These are phyloP conservation scores for Labeo catla DNA, from an alignment of 2,113 vertebrate species.

Conservation along the genomic window DNA sequence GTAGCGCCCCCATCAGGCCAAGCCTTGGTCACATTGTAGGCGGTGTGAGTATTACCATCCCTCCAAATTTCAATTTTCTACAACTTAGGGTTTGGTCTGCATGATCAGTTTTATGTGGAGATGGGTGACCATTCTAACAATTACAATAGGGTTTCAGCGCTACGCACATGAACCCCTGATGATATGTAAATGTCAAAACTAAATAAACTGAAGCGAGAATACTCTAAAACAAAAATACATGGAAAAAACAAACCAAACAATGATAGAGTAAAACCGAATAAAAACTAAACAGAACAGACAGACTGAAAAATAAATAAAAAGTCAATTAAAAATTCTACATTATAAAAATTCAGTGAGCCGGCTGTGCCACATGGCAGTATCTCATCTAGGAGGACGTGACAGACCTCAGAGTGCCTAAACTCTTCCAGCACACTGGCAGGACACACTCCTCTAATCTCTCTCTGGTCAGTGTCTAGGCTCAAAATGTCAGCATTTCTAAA, in stretches of 20 bases:
- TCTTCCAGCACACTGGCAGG: background rate
- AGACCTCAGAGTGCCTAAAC: background rate
- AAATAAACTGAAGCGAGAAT: no score
- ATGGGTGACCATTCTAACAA: no score
- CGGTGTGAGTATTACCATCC: no score
- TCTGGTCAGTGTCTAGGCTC: constrained; percentile 53
- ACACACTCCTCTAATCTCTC: constrained; percentile 27
- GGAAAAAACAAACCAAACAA: background rate
- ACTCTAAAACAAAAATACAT: no score
- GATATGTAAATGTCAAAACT: no score
- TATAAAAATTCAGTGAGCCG: background rate
- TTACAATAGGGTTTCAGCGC: no score
- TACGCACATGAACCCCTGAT: no score
- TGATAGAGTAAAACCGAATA: background rate
- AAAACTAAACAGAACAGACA: background rate
- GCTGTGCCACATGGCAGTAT: constrained; percentile 31
- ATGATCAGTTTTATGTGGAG: no score
- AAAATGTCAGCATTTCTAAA: constrained; percentile 73
- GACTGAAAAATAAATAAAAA: background rate
- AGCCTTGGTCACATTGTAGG: no score
- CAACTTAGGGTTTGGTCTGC: no score
- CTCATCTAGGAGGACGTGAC: constrained; percentile 16
- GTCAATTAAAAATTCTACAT: background rate
- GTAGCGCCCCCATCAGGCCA: no score
- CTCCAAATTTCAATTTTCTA: no score